phyloP scores from a whole-genome alignment of 1,140 invertebrate genomes.

The Drusus annulatus region DNA sequence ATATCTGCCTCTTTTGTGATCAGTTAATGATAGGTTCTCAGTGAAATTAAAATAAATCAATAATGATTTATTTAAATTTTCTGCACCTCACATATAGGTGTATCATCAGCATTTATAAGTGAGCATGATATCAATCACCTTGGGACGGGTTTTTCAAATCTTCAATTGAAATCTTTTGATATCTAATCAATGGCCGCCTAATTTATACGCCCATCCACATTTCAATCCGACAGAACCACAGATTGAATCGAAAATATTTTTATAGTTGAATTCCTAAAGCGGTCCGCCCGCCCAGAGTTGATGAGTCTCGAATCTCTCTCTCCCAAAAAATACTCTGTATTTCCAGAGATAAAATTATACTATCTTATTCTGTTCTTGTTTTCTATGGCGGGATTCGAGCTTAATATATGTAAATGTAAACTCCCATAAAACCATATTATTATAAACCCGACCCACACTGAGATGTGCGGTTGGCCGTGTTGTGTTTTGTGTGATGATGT shows the following conservation, averaged over 20 bases:
- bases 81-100: too few relatives aligned
- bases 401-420: neutral
- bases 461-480: neutral
- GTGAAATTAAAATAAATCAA: too few relatives aligned
- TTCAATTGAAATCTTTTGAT: conserved; percentile 16
- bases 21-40: too few relatives aligned
- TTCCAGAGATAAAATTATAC: conserved; percentile 35
- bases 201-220: conserved; percentile 30
- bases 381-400: neutral
- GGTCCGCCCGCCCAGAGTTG: conserved; percentile 3
- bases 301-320: neutral
- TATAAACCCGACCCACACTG: conserved; percentile 4
- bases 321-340: conserved; percentile 12
- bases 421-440: too few relatives aligned
- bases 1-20: too few relatives aligned
- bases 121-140: too few relatives aligned
- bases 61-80: too few relatives aligned
- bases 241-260: conserved; percentile 24
- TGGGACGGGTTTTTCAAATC: neutral
- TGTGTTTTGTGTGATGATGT: neutral
- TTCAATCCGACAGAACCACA: conserved; percentile 17
- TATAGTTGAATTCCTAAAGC: conserved; percentile 21
- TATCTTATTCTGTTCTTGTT: conserved; percentile 15
- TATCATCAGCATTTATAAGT: too few relatives aligned
- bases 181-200: conserved; percentile 10